Evolutionary conservation across 2,113 vertebrate genomes (phyloP).

Genomic region (Erpornis zantholeuca): DNA sequence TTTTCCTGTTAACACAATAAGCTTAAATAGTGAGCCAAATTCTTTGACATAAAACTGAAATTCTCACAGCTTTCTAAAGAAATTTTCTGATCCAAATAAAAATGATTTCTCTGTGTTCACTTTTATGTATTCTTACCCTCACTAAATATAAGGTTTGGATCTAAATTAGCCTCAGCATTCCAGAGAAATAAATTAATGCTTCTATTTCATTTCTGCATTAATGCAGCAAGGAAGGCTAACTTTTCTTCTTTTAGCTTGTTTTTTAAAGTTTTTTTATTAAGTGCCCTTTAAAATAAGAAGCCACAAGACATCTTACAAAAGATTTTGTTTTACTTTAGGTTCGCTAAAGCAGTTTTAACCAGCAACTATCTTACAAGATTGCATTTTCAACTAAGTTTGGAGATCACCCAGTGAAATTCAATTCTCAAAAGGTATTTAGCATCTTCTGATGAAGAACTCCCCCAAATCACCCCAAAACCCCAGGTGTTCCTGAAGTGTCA

Average conservation of each 20-base stretch:
- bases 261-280: background rate
- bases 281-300: background rate
- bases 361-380: background rate
- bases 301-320: background rate
- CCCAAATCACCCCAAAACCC: rapidly evolving
- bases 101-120: background rate
- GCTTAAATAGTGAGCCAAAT: background rate
- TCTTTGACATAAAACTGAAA: background rate
- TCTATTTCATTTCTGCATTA: background rate
- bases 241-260: background rate
- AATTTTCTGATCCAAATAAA: background rate
- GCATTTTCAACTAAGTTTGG: background rate
- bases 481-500: background rate
- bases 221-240: background rate
- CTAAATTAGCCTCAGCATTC: background rate
- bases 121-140: background rate
- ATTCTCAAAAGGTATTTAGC: background rate
- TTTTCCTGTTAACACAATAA: background rate
- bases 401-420: background rate
- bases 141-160: background rate
- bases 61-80: background rate
- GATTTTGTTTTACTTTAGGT: background rate
- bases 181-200: background rate
- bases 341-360: background rate
- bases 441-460: background rate